Evolutionary conservation across 2,888 invertebrate species (phyloP).

Genomic region (Ormyrus nitidulus): DNA sequence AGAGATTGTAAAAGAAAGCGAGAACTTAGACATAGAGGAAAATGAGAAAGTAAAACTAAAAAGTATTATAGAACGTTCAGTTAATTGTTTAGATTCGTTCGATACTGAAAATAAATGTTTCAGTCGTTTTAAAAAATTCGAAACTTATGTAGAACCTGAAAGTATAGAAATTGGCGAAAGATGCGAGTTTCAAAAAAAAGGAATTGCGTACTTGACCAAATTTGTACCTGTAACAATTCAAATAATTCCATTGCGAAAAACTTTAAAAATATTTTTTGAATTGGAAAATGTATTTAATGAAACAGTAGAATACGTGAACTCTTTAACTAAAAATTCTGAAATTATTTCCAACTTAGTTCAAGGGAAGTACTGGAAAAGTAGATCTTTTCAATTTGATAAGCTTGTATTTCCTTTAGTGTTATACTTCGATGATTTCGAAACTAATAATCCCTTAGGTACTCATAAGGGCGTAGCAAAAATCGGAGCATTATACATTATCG

Average conservation of each 20-base stretch:
- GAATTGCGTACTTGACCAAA: not conserved
- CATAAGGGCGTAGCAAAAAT: too few species aligned
- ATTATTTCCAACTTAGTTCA: conserved; percentile 1
- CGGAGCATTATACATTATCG: too few species aligned
- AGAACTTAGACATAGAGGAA: too few species aligned
- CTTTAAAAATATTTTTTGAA: conserved; percentile 15
- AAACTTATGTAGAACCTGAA: conserved; percentile 13
- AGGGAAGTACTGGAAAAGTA: conserved; percentile 5
- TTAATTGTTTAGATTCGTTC: not conserved
- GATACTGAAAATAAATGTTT: not conserved
- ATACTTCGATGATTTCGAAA: too few species aligned
- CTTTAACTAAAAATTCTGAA: not conserved
- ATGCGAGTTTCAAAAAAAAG: not conserved
- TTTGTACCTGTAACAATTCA: not conserved
- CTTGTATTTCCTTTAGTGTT: not conserved
- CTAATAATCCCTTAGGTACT: too few species aligned
- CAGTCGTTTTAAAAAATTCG: not conserved
- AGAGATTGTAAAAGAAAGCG: not conserved
- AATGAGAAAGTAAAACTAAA: not conserved
- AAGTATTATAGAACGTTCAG: not conserved
- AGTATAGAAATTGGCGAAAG: not conserved
- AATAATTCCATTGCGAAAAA: not conserved
- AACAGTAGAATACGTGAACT: not conserved
- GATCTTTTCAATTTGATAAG: not conserved
- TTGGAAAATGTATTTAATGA: not conserved